Base-by-base conservation (phyloP, 2,888 invertebrate genomes). In the Epinotia ramella region DNA sequence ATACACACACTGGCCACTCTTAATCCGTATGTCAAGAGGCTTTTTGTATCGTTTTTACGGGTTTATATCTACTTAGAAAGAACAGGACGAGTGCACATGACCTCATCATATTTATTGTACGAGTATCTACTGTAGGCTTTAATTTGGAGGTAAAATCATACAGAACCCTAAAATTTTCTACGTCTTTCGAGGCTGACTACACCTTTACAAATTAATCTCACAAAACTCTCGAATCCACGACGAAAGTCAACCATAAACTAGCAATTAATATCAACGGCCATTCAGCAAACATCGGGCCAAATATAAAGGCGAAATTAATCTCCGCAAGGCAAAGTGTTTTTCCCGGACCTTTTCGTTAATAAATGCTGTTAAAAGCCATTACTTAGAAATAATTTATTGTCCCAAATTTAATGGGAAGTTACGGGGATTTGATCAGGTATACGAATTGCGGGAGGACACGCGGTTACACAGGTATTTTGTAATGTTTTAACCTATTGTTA, bases 381-480 rank as follows among this genome's bases (percentile, higher is more conserved):
- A 78, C 76, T 77, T 77, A 72, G 73, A 64, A 46, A 75, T 75
- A 75, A 75, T 75, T 75, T 71, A 75, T 75, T 71, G 75, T 75
- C 71, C 73, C 73, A 67, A 76, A 77, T 79, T 79, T 80, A 79
- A 80, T 78, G 77, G 80, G 77, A 77, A 65, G 77, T 65, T 33
- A 53, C 71, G 76, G 77, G 78, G 80, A 81, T 76, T 78, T 65
- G 78, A 80, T 81, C 77, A 79, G 72, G 75, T 79, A 76, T 80
- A 77, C 70, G 73, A 79, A 79, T 79, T 72, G 65, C 65, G 68
- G 28, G 5, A 60, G 60, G 60, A 33, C 46, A 53, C 28, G 62
- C 28, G 40, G 53, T 53, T 53, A 16, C 33, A 28, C 69, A 71
- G 53, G 75, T 75, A 75, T 73, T 57, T 44, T 62, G 46, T 20